These are phyloP conservation scores for Eurytoma adleriae DNA, from an alignment of 2,888 invertebrate genomes.

Conservation along the genomic window DNA sequence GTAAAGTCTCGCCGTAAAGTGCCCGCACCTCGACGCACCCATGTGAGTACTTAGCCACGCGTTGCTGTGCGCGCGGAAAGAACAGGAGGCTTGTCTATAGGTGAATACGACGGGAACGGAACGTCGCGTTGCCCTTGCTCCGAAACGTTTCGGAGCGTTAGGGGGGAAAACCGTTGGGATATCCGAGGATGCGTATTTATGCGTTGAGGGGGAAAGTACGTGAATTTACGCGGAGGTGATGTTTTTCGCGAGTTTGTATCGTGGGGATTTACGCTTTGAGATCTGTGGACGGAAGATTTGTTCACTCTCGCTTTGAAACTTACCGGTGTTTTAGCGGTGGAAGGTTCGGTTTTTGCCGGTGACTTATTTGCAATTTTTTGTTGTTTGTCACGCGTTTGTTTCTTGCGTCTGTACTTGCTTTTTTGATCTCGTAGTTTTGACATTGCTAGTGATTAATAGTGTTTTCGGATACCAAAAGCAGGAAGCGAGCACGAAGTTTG, in stretches of 20 bases:
- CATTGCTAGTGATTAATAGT: not conserved
- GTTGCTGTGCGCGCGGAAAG: not conserved
- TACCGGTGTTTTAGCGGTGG: not conserved
- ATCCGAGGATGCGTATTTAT: not conserved
- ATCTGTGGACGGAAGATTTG: not conserved
- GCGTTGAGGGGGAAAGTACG: not conserved
- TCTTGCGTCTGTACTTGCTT: not conserved
- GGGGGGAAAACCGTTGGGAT: not conserved
- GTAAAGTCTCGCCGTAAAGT: not conserved
- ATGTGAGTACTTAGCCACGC: no score
- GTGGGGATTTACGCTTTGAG: not conserved
- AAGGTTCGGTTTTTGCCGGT: conserved; percentile 26
- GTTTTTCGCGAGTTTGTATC: not conserved
- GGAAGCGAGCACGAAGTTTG: not conserved
- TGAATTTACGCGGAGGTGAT: not conserved
- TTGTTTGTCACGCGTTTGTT: not conserved
- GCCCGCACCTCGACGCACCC: no score
- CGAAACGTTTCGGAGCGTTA: no score
- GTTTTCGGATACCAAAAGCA: not conserved
- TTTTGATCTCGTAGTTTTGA: not conserved
- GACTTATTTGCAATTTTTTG: not conserved
- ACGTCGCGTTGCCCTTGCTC: no score
- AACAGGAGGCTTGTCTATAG: no score
- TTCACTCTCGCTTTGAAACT: not conserved
- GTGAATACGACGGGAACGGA: no score